Conservation (phyloP, 2,113 vertebrate species). For the Oplegnathus fasciatus region DNA sequence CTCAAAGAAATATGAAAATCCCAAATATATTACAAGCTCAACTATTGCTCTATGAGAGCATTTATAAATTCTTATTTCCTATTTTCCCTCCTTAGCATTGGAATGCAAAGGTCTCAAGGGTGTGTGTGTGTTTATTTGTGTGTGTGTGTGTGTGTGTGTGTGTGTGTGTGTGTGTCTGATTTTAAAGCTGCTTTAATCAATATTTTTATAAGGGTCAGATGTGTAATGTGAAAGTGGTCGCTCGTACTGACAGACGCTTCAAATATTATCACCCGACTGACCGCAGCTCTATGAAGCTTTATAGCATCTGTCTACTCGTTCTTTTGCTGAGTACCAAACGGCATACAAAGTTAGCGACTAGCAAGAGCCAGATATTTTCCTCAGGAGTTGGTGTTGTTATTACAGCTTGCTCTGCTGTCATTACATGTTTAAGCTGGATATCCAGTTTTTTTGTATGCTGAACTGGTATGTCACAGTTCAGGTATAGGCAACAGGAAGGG, state of each 20-base stretch:
- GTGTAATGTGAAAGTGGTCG: background rate
- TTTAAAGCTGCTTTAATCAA: background rate
- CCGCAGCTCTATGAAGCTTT: background rate
- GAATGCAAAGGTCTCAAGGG: background rate
- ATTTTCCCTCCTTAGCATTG: background rate
- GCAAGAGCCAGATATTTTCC: no score
- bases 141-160: background rate
- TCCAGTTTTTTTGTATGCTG: background rate
- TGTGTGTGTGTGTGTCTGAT: no score
- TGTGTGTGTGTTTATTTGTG: background rate
- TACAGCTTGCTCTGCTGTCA: no score
- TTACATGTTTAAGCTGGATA: no score
- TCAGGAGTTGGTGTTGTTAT: no score
- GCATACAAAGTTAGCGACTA: no score
- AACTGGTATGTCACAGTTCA: background rate
- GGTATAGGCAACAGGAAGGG: background rate
- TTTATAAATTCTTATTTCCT: background rate
- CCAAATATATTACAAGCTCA: background rate
- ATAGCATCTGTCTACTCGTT: background rate
- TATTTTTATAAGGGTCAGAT: background rate
- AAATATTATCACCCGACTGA: background rate
- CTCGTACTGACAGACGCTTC: background rate
- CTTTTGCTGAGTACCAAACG: no score
- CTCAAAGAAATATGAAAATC: background rate
- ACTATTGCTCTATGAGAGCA: background rate